Evolutionary conservation across 2,888 invertebrate genomes (phyloP), one percentile per base, ranked within the genome.

Genomic region (Pachydiplax longipennis): DNA sequence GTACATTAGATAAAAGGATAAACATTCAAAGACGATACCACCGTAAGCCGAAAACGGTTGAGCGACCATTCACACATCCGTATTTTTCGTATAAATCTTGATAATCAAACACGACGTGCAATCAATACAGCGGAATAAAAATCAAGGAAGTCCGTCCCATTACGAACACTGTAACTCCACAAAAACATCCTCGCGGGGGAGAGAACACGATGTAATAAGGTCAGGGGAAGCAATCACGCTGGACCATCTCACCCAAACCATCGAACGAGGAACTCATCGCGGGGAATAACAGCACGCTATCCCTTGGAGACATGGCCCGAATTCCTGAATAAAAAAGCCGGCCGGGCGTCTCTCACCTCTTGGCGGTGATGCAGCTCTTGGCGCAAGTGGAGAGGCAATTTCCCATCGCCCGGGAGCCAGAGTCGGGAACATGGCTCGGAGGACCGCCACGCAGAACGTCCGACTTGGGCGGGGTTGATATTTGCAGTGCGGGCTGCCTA

Each of bases 351-450:
- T 22, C 87, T 61, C 87, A 87, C 87, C 87, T 87, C 87, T 87
- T 87, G 37, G 31, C 61, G 61, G 37, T 65, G 87, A 87, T n/a
- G 37, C 61, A 37, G 87, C 87, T 87, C 61, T 61, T 87, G 58
- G 87, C 18, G 87, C 87, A 87, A 61, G 58, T 37, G 61, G 87
- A 87, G n/a, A 87, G 87, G 87, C 87, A 87, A 87, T 87, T 87
- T 61, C 87, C 87, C 87, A 87, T 87, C 61, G 87, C 87, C 87
- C 87, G 87, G 87, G 87, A 31, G 61, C 58, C 87, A 87, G 40
- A 87, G n/a, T 25, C 87, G 87, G 87, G 87, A 31, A 61, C 61
- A 61, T 61, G 61, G 61, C 61, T 58, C n/a, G 61, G 87, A 61
- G 37, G 37, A 48, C 37, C 61, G 18, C 87, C 87, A 61, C 87